phyloP scores from a whole-genome alignment of 1,140 invertebrate genomes.

The Acromyrmex heyeri region DNA sequence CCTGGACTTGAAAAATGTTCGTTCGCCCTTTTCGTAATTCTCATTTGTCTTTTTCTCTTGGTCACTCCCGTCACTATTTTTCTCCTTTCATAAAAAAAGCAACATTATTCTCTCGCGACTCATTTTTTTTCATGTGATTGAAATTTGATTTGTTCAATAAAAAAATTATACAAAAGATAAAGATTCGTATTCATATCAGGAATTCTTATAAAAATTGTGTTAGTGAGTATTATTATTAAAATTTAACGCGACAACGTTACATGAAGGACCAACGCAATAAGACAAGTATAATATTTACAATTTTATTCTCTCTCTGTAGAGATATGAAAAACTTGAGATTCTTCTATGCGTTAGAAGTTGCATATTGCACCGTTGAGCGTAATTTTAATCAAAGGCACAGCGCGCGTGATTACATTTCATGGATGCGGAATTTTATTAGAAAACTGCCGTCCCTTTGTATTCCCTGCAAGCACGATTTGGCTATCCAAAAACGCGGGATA shows the following conservation, averaged over 20 bases:
- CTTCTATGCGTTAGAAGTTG: background rate
- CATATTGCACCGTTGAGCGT: slow-evolving; percentile 16
- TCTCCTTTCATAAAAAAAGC: background rate
- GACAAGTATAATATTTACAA: background rate
- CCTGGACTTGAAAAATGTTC: slow-evolving; percentile 29
- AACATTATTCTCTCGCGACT: background rate
- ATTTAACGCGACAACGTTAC: background rate
- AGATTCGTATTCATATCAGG: background rate
- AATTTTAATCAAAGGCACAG: slow-evolving; percentile 38
- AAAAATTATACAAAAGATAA: background rate
- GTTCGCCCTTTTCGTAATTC: slow-evolving; percentile 28
- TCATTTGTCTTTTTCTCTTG: slow-evolving; percentile 39
- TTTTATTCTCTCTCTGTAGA: background rate
- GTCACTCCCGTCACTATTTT: slow-evolving; percentile 20
- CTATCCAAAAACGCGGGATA: slow-evolving; percentile 24
- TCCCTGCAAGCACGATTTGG: slow-evolving; percentile 4
- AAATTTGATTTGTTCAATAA: background rate
- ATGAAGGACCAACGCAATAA: background rate
- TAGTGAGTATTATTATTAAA: background rate
- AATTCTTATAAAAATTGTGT: background rate
- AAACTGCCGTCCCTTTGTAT: slow-evolving; percentile 17
- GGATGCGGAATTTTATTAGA: slow-evolving; percentile 36
- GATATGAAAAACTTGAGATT: slow-evolving; percentile 20
- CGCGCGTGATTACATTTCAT: slow-evolving; percentile 25
- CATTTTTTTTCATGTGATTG: background rate